Evolutionary conservation across 64 coral and sea anemone species (phyloP), one percentile per base, ranked within the genome.

Genomic region (Catalaphyllia jardinei): DNA sequence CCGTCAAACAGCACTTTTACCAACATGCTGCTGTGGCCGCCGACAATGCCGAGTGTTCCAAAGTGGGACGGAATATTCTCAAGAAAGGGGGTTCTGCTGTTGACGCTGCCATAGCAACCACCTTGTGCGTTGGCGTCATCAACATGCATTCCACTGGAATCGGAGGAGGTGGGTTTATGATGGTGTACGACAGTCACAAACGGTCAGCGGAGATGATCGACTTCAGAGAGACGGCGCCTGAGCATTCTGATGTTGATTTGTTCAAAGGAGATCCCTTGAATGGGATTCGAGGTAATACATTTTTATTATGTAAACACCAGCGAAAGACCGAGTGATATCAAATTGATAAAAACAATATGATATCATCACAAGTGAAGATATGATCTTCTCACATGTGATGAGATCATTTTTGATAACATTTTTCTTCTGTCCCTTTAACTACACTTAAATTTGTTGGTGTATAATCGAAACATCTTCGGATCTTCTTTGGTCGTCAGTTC

Each of bases 131-230:
- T 11, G 97, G 97, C 2, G 97, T 99, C 18, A 93, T 99, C 74
- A 92, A 95, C 51, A 28, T 95, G 51, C 97, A 99, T 49, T 99
- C 97, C 30, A 99, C 97, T 6, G 94, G 97, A 19, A 95, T 95
- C 59, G 97, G 97, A 29, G 97, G 97, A 11, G 97, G 97, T 10
- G 97, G 97, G 0, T 99, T 99, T 60, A 99, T 99, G 97, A 86
- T 99, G 39, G 97, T 99, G 14, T 99, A 99, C 35, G 89, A 80
- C 65, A 82, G 71, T 52, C 79, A 74, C 46, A 90, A 85, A 17
- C 90, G 80, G 76, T 89, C 77, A 33, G 91, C 89, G 31, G 97
- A 99, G 86, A 88, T 99, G 94, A 99, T 99, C 22, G 97, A 99
- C 71, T 99, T 99, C 62, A 87, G 97, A 69, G 97, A 99, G 79